Percentiles rank a stretch among this genome's conserved stretches.
Evolutionary conservation across 2,797 vertebrate genomes (phyloP).

Genomic region (Tokudaia tokunoshimensis): DNA sequence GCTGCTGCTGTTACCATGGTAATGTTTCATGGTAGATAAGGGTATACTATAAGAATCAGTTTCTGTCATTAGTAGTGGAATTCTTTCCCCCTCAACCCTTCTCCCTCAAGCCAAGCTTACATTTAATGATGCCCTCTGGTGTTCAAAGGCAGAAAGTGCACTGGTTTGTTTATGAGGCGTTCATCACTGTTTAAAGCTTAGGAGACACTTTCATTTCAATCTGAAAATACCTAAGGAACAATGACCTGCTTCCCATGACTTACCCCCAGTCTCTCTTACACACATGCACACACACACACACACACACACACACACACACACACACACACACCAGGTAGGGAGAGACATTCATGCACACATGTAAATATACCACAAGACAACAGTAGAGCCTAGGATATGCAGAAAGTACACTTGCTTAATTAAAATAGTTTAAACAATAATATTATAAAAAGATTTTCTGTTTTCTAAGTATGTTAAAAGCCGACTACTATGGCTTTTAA

Average conservation of each 20-base stretch:
- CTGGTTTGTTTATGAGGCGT: background rate
- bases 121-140: constrained; percentile 75
- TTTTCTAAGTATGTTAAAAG: background rate
- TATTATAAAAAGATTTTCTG: background rate
- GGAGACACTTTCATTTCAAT: background rate
- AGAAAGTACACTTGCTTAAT: background rate
- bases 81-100: background rate
- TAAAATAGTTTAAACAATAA: constrained; percentile 18
- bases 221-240: background rate
- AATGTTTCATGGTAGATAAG: constrained; percentile 84
- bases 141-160: constrained; percentile 55
- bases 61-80: constrained; percentile 73
- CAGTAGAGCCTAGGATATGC: background rate
- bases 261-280: too few species aligned
- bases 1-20: constrained; percentile 89
- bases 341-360: background rate
- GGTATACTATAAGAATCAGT: constrained; percentile 72
- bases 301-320: too few species aligned
- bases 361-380: too few species aligned
- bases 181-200: background rate
- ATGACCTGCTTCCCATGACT: background rate
- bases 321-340: too few species aligned
- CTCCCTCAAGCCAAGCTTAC: background rate
- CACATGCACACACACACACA: background rate
- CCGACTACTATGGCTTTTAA: background rate